phyloP scores from a whole-genome alignment of 2,888 invertebrate species.

The Lycocerus yunnanus region DNA sequence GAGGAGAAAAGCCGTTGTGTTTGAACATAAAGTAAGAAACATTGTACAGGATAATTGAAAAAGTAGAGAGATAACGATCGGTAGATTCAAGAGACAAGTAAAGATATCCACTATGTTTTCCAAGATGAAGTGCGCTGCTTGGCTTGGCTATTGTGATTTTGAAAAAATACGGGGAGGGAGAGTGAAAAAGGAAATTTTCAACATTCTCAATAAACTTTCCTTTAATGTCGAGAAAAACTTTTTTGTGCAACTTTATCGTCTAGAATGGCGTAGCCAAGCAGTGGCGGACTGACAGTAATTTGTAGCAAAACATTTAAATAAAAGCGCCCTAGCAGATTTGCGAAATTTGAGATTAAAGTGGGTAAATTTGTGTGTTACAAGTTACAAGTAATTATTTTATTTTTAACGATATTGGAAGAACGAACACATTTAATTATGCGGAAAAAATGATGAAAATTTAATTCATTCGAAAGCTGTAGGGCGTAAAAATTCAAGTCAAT shows the following conservation, averaged over 20 bases:
- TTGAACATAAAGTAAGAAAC: background rate
- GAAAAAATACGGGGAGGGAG: background rate
- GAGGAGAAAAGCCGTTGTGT: background rate
- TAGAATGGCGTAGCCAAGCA: no score
- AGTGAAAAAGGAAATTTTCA: background rate
- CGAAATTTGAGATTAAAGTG: no score
- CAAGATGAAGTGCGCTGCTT: background rate
- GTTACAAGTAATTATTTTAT: no score
- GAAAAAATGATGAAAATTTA: no score
- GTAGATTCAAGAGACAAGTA: constrained; percentile 4
- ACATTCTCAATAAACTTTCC: background rate
- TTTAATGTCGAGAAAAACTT: background rate
- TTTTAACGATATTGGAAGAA: no score
- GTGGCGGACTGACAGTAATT: background rate
- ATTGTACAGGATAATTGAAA: background rate
- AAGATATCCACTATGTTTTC: constrained; percentile 4
- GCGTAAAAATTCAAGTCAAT: no score
- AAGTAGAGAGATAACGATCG: background rate
- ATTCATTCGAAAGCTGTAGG: no score
- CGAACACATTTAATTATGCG: no score
- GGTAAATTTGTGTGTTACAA: no score
- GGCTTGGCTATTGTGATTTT: background rate
- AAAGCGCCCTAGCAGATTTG: no score
- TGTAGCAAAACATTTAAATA: background rate
- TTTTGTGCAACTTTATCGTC: background rate